phyloP scores from a whole-genome alignment of 1,140 invertebrate genomes.

The Brachionus asplanchnoidis region DNA sequence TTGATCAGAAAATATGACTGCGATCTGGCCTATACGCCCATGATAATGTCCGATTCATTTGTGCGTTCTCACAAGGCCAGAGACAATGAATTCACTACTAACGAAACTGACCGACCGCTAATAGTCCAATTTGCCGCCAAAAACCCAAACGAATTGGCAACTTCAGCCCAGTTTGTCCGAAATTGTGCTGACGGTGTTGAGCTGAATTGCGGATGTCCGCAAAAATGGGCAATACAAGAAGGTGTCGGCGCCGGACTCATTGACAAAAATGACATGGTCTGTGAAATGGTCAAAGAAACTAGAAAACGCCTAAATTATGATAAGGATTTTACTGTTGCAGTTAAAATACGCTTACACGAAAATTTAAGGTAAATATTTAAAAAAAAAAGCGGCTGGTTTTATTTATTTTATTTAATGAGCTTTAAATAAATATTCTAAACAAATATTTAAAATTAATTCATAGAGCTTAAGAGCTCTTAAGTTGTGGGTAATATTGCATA shows the following conservation, averaged over 20 bases:
- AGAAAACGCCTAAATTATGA: conserved; percentile 43
- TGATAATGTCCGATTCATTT: conserved; percentile 91
- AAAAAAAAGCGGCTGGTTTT: background rate
- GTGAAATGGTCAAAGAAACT: conserved; percentile 71
- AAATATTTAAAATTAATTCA: background rate
- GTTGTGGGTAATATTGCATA: background rate
- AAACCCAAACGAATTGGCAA: conserved; percentile 72
- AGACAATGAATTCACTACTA: conserved; percentile 79
- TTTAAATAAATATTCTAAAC: background rate
- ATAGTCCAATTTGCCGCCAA: conserved; percentile 92
- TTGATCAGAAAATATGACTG: conserved; percentile 77
- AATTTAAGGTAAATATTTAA: conserved; percentile 55
- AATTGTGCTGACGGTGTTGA: conserved; percentile 82
- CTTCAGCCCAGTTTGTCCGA: conserved; percentile 74
- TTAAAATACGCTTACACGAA: conserved; percentile 76
- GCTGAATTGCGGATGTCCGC: conserved; percentile 93
- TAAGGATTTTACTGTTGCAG: conserved; percentile 75
- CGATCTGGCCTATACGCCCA: conserved; percentile 86
- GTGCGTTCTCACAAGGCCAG: conserved; percentile 78
- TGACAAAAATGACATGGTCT: conserved; percentile 74
- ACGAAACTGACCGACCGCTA: conserved; percentile 70
- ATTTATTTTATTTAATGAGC: conserved; percentile 21
- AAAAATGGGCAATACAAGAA: conserved; percentile 84
- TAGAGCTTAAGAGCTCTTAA: background rate
- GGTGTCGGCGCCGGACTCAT: conserved; percentile 81